Conservation (phyloP, 2,888 invertebrate species). For the Atrina japonica region DNA sequence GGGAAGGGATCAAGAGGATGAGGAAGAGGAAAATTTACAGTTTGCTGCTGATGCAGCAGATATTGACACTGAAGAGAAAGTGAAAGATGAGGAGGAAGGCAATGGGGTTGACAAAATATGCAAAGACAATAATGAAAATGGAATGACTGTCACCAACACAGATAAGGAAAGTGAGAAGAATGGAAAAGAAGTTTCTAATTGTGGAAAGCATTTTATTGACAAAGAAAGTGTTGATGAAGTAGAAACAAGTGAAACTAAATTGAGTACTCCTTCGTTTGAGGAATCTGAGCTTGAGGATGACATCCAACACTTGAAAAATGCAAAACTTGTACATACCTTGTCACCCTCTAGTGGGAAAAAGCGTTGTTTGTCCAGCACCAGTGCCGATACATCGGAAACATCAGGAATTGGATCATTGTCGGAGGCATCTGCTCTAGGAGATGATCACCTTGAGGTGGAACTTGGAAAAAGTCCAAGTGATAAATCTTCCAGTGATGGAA, state of each 20-base stretch:
- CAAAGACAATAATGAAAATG: neutral
- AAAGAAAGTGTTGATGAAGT: slow-evolving; percentile 11
- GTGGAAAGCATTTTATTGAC: neutral
- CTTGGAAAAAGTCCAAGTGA: slow-evolving; percentile 53
- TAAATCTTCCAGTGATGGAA: slow-evolving; percentile 63
- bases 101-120: slow-evolving; percentile 33
- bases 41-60: too few relatives aligned
- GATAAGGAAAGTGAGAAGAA: slow-evolving; percentile 60
- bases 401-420: slow-evolving; percentile 73
- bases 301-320: slow-evolving; percentile 44
- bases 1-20: slow-evolving; percentile 2
- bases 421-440: slow-evolving; percentile 58
- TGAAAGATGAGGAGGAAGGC: slow-evolving; percentile 41
- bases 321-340: neutral
- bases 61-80: slow-evolving; percentile 6
- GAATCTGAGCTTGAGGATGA: slow-evolving; percentile 42
- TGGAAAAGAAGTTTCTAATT: slow-evolving; percentile 4
- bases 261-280: slow-evolving; percentile 40
- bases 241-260: slow-evolving; percentile 14
- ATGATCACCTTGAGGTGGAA: slow-evolving; percentile 56
- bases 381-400: slow-evolving; percentile 75
- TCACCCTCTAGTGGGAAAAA: slow-evolving; percentile 44
- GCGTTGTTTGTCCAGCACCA: slow-evolving; percentile 70
- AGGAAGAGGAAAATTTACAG: slow-evolving; percentile 4
- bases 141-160: neutral